Percentiles rank a stretch among this genome's conserved stretches.
phyloP scores from a whole-genome alignment of 2,797 vertebrate genomes.

The Erethizon dorsatum region DNA sequence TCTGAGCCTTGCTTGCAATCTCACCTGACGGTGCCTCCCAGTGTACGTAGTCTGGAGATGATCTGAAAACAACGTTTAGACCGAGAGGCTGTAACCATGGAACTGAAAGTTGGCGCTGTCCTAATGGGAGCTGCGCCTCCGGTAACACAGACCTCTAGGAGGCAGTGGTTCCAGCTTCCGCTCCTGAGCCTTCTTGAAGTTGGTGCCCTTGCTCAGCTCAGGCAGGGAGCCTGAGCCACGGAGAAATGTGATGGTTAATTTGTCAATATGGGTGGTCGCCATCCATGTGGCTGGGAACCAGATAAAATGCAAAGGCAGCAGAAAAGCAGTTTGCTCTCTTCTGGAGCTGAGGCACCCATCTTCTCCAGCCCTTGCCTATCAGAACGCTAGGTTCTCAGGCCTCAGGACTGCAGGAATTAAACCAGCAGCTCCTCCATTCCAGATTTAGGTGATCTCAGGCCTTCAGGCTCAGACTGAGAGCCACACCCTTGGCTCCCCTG shows the following conservation, averaged over 20 bases:
- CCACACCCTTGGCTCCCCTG: background rate
- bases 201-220: background rate
- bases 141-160: fast-evolving
- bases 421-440: background rate
- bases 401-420: background rate
- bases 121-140: background rate
- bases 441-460: background rate
- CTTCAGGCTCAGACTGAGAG: background rate
- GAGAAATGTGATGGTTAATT: background rate
- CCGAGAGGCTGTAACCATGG: background rate
- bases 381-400: background rate
- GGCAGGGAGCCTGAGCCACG: background rate
- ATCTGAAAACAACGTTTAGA: background rate
- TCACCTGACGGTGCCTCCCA: background rate
- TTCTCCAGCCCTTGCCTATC: background rate
- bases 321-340: background rate
- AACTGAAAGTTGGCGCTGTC: background rate
- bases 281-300: background rate
- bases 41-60: background rate
- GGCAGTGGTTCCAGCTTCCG: background rate
- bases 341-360: background rate
- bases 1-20: slow-evolving; percentile 1
- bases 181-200: background rate
- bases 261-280: background rate
- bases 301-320: background rate